Conservation (phyloP, 2,797 vertebrate species). For the Poeciliopsis turneri region DNA sequence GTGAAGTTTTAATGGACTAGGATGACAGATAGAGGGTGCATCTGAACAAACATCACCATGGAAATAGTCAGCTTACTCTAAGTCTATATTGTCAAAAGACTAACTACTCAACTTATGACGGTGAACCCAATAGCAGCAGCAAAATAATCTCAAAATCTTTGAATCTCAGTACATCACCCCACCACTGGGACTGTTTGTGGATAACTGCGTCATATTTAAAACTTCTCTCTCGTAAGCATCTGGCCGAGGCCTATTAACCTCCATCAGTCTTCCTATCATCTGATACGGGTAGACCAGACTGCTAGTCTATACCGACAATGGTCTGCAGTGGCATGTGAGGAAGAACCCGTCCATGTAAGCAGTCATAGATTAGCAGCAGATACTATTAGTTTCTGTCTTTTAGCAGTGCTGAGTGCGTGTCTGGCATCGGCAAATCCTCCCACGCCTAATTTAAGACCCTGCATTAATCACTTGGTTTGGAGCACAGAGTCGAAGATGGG, state of each 20-base stretch:
- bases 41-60: background rate
- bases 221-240: constrained; percentile 32
- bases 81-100: background rate
- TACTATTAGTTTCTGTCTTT: constrained; percentile 76
- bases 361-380: constrained; percentile 78
- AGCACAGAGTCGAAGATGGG: constrained; percentile 83
- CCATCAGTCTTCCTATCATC: constrained; percentile 73
- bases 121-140: constrained; percentile 12
- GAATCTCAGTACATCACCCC: constrained; percentile 21
- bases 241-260: constrained; percentile 65
- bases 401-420: constrained; percentile 71
- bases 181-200: constrained; percentile 45
- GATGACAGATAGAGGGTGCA: background rate
- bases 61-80: background rate
- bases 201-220: constrained; percentile 49
- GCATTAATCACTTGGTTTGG: constrained; percentile 81
- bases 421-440: constrained; percentile 77
- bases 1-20: background rate
- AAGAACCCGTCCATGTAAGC: constrained; percentile 78
- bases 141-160: constrained; percentile 22
- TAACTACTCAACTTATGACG: background rate
- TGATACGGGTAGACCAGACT: constrained; percentile 71
- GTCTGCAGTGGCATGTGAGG: constrained; percentile 74
- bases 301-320: constrained; percentile 74
- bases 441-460: constrained; percentile 80